These are phyloP conservation scores for Aplidium turbinatum DNA, from an alignment of 23 tunicate species.

Conservation along the genomic window DNA sequence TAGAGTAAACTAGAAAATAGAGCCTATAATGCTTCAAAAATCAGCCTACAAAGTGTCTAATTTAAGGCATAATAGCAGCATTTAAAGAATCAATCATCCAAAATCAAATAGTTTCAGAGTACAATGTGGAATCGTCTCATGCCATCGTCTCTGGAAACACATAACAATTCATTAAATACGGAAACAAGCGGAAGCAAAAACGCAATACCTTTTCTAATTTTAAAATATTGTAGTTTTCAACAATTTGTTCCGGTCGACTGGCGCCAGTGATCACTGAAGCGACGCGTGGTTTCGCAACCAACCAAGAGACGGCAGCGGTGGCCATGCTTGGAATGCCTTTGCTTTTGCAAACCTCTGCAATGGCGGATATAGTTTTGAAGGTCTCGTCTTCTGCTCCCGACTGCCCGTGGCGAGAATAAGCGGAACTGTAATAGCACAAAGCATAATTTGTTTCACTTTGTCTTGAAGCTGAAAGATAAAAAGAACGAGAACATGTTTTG, in stretches of 20 bases:
- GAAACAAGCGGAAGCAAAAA: neutral
- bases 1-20: neutral
- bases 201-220: slow-evolving; percentile 25
- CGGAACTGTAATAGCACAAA: no score
- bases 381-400: slow-evolving; percentile 46
- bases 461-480: no score
- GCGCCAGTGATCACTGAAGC: slow-evolving; percentile 62
- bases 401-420: slow-evolving; percentile 28
- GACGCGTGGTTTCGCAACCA: slow-evolving; percentile 39
- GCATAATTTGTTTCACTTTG: no score
- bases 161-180: neutral
- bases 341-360: slow-evolving; percentile 28
- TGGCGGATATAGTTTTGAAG: slow-evolving; percentile 38
- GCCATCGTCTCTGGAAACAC: no score
- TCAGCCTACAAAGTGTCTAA: no score
- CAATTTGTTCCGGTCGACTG: slow-evolving; percentile 64
- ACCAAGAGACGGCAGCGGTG: slow-evolving; percentile 50
- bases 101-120: neutral
- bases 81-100: neutral
- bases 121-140: no score
- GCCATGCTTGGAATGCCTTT: slow-evolving; percentile 22
- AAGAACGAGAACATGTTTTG: no score
- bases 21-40: no score
- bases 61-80: no score
- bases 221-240: slow-evolving; percentile 26